Evolutionary conservation across 2,113 vertebrate genomes (phyloP).

Genomic region (Genyomyrus donnyi): DNA sequence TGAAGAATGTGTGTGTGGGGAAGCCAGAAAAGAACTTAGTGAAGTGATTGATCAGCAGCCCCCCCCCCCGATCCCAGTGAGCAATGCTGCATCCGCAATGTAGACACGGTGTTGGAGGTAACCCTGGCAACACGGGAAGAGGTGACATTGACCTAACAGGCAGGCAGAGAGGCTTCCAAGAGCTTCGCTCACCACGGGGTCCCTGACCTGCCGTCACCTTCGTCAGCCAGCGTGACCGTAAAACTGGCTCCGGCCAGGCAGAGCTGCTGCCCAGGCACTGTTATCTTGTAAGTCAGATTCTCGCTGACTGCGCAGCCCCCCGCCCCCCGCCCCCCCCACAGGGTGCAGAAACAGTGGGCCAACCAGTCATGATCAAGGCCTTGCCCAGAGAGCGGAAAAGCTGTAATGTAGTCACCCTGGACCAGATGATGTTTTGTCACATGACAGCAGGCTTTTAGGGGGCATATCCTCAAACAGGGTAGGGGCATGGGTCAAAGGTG

Average conservation of each 20-base stretch:
- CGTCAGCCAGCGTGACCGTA: background rate
- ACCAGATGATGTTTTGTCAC: conserved; percentile 85
- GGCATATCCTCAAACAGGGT: background rate
- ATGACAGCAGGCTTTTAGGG: background rate
- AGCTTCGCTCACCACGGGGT: too few relatives aligned
- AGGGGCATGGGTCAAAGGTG: background rate
- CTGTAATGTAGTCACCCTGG: conserved; percentile 87
- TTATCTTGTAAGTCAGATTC: background rate
- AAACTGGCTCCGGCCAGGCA: background rate
- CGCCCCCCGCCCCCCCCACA: conserved; percentile 32
- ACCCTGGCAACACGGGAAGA: background rate
- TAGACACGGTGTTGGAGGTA: conserved; percentile 81
- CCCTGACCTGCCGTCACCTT: background rate
- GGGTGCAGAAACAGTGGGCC: conserved; percentile 86
- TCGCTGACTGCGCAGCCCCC: background rate
- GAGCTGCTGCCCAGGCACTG: background rate
- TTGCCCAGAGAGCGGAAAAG: conserved; percentile 93
- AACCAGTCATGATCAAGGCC: conserved; percentile 93
- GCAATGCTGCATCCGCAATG: conserved; percentile 80
- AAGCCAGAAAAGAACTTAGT: conserved; percentile 80
- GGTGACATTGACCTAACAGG: conserved; percentile 13
- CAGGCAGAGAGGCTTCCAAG: background rate
- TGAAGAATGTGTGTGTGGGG: conserved; percentile 54
- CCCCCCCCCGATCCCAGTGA: conserved; percentile 74
- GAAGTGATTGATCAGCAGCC: conserved; percentile 76